Conservation (phyloP, 2,888 invertebrate genomes). For the Lithophane socia region DNA sequence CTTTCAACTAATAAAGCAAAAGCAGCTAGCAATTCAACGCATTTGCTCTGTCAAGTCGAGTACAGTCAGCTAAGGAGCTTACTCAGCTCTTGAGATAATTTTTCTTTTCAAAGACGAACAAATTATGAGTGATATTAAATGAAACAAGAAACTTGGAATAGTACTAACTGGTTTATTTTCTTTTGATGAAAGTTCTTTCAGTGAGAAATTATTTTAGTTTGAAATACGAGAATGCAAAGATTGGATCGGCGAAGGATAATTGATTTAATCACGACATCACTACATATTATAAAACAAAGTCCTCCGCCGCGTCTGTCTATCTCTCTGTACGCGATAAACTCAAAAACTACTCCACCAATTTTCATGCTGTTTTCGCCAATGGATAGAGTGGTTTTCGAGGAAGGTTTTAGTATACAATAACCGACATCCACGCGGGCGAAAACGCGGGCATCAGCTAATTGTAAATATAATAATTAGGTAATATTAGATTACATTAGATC, state of each 20-base stretch:
- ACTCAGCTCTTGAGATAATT: slow-evolving; percentile 29
- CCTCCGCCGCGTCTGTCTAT: too few species aligned
- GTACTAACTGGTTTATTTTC: slow-evolving; percentile 40
- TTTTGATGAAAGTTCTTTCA: slow-evolving; percentile 9
- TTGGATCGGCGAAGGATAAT: not conserved
- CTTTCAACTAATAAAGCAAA: slow-evolving; percentile 11
- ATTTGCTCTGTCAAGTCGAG: slow-evolving; percentile 28
- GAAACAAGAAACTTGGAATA: slow-evolving; percentile 29
- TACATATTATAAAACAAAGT: too few species aligned
- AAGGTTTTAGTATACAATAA: too few species aligned
- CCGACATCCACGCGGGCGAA: too few species aligned
- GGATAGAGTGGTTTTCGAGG: too few species aligned
- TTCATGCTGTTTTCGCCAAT: too few species aligned
- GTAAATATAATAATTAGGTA: not conserved
- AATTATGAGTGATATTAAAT: slow-evolving; percentile 40
- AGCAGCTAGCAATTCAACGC: slow-evolving; percentile 19
- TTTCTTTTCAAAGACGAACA: slow-evolving; percentile 43
- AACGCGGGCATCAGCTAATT: not conserved
- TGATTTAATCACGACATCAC: not conserved
- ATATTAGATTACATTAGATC: not conserved
- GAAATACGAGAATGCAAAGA: not conserved
- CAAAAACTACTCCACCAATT: too few species aligned
- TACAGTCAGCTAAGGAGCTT: slow-evolving; percentile 28
- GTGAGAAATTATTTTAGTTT: slow-evolving; percentile 15
- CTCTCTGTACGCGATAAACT: too few species aligned